Evolutionary conservation across 2,113 vertebrate genomes (phyloP).

Genomic region (Podarcis cretensis): DNA sequence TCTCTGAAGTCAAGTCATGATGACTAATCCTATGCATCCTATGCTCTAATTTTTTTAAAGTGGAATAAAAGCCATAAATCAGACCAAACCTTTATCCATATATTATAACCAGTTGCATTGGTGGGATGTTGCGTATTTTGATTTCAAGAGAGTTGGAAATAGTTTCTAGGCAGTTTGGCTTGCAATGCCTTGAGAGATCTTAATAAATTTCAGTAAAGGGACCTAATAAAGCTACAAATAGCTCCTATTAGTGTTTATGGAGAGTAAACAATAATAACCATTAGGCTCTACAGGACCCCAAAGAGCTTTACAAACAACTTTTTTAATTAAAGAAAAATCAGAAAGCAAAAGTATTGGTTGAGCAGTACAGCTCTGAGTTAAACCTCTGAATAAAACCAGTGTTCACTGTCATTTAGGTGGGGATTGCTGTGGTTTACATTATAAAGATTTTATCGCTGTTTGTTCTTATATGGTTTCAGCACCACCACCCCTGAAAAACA

Average conservation of each 20-base stretch:
- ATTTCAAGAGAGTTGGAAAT: slow-evolving; percentile 22
- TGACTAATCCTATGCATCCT: background rate
- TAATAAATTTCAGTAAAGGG: slow-evolving; percentile 50
- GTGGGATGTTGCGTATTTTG: background rate
- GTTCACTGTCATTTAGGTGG: background rate
- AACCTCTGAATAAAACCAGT: background rate
- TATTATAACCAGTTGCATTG: background rate
- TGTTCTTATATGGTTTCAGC: background rate
- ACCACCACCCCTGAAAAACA: background rate
- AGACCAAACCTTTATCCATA: background rate
- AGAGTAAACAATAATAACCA: slow-evolving; percentile 17
- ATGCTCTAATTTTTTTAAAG: background rate
- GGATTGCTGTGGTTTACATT: background rate
- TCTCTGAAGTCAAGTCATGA: background rate
- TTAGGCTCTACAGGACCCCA: slow-evolving; percentile 19
- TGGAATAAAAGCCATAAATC: background rate
- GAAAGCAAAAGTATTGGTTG: slow-evolving; percentile 40
- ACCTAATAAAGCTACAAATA: slow-evolving; percentile 24
- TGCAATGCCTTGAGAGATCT: slow-evolving; percentile 28
- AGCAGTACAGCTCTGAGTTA: background rate
- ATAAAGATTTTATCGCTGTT: background rate
- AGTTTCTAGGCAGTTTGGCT: slow-evolving; percentile 18
- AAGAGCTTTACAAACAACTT: slow-evolving; percentile 34
- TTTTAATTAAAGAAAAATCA: slow-evolving; percentile 60
- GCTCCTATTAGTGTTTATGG: slow-evolving; percentile 35